Base-by-base conservation (phyloP, 2,888 invertebrate species). In the Eupithecia subfuscata region DNA sequence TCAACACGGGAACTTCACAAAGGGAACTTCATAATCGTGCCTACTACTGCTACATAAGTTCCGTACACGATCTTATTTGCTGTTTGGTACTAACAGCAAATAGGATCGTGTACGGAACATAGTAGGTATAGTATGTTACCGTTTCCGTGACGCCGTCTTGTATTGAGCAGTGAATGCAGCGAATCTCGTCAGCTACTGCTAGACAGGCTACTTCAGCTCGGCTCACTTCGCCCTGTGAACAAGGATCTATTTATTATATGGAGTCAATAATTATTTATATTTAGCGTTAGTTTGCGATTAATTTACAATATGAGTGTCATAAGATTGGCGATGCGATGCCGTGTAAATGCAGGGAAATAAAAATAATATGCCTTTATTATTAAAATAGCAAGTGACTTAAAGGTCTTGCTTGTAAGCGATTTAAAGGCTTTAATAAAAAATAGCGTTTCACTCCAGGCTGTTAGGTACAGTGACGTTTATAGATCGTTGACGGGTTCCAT, bases 141-240 rank as follows among this genome's bases (percentile, higher is more conserved):
- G 89, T 91, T 84, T 88, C 87, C 56, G 89, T 89, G 30, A 81
- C 76, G 65, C 80, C 84, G 71, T 92, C 88, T 11, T 83, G 84
- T 82, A 91, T 83, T 16, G 87, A 82, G 72, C 82, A 81, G 5
- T 88, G 86, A 6, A 93, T 81, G 75, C 78, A 76, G 73, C 84
- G 86, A 6, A 92, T 74, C 40, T 92, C 87, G 70, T 91, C 88
- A 14, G 90, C 88, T 0, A 85, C 88, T 2, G 91, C 85, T 22
- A 89, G 71, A 69, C 92, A 92, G 0, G 90, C 90, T 0, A 83
- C 90, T 82, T 92, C 92, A 2, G 92, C 92, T 37, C 84, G 86
- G 45, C 80, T 84, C 0, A 93, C 91, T 78, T 92, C 90, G 9
- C 83, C 82, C 93, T 93, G 82, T 30, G 63, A 77, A 68, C 16